phyloP scores from a whole-genome alignment of 2,797 vertebrate genomes.

The Oreochromis grahami region DNA sequence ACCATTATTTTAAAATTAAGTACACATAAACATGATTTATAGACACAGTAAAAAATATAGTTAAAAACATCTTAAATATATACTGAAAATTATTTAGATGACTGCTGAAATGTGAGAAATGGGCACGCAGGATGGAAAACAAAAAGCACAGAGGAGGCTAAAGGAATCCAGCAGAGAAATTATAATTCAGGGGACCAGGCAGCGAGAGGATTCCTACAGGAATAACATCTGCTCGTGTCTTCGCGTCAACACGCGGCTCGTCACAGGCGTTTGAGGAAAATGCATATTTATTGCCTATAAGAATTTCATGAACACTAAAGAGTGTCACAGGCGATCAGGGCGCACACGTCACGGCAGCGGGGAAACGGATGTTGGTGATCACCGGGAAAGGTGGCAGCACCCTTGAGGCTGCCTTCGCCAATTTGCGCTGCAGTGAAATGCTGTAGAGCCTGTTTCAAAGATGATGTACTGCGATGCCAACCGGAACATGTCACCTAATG shows the following conservation, averaged over 20 bases:
- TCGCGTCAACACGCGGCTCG: slow-evolving; percentile 33
- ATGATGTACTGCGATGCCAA: slow-evolving; percentile 29
- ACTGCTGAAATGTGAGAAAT: neutral
- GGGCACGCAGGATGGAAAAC: neutral
- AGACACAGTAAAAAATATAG: neutral
- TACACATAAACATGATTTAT: neutral
- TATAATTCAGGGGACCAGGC: slow-evolving; percentile 47
- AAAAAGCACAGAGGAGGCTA: neutral
- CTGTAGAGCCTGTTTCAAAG: slow-evolving; percentile 24
- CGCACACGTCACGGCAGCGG: slow-evolving; percentile 46
- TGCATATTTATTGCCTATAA: slow-evolving; percentile 76
- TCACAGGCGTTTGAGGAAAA: slow-evolving; percentile 60
- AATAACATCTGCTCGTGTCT: slow-evolving; percentile 74
- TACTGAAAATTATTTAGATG: neutral
- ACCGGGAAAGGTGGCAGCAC: slow-evolving; percentile 53
- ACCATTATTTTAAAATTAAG: neutral
- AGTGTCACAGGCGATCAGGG: slow-evolving; percentile 62
- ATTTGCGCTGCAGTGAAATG: slow-evolving; percentile 49
- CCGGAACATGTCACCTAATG: slow-evolving; percentile 43
- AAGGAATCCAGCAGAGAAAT: slow-evolving; percentile 36
- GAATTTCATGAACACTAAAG: slow-evolving; percentile 77
- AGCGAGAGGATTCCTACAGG: slow-evolving; percentile 53
- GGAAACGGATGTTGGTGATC: slow-evolving; percentile 69
- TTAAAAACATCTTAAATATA: neutral
- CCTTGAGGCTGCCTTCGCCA: slow-evolving; percentile 56